Conservation (phyloP, 2,113 vertebrate species). For the Stomatorhinus ivindoensis region DNA sequence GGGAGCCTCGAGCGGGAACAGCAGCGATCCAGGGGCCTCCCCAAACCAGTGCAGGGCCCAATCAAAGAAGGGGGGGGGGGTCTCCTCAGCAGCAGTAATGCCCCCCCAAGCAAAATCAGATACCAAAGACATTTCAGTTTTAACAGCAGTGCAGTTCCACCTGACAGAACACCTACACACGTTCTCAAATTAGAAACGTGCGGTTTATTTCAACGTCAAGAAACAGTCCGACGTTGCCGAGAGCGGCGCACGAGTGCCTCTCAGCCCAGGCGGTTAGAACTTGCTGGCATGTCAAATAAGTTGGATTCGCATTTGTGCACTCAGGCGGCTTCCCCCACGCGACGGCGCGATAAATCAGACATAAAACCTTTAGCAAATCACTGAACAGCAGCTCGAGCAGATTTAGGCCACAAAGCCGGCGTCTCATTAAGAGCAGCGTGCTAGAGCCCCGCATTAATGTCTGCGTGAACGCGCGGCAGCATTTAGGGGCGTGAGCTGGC, state of each 20-base stretch:
- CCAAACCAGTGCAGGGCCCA: not conserved
- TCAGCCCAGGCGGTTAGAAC: not conserved
- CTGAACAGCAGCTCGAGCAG: not conserved
- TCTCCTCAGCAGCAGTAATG: too few species aligned
- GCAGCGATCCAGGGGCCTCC: conserved; percentile 23
- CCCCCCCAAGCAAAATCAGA: not conserved
- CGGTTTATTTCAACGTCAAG: not conserved
- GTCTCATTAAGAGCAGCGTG: not conserved
- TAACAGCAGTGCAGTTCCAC: not conserved
- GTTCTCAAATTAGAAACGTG: not conserved
- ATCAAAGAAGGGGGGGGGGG: not conserved
- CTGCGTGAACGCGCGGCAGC: not conserved
- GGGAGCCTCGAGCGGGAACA: not conserved
- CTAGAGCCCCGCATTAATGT: too few species aligned
- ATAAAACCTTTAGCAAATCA: not conserved
- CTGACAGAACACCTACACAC: not conserved
- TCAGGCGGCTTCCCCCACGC: not conserved
- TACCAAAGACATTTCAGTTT: too few species aligned
- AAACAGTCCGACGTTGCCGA: not conserved
- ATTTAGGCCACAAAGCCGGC: not conserved
- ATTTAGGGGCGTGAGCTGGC: not conserved
- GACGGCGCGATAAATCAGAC: not conserved
- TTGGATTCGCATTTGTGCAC: not conserved
- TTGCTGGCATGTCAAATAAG: not conserved
- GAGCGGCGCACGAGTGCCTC: not conserved